Evolutionary conservation across 2,888 invertebrate species (phyloP), one percentile per base, ranked within the genome.

Genomic region (Tipula lateralis): DNA sequence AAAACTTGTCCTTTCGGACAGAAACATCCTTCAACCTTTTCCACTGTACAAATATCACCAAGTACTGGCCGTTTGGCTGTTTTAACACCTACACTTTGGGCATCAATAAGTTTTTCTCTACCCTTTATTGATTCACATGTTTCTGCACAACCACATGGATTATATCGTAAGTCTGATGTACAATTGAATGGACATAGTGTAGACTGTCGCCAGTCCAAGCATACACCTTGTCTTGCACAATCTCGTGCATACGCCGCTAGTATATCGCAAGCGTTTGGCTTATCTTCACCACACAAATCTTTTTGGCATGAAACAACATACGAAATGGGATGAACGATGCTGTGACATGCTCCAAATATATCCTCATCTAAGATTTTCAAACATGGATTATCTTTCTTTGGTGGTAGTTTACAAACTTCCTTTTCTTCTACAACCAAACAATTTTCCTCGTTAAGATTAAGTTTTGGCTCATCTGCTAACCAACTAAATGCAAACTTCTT

Each of bases 1-100:
- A 94, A 91, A 0, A 95, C 93, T 89, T 93, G 92, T 85, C 94
- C 95, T 84, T 92, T 90, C 0, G 96, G 95, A 90, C 97, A 97
- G 92, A 94, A 96, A 89, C 97, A 97, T 0, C 96, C 97, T 88
- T 96, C 97, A 0, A 92, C 91, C 0, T 90, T 89, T 12, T 89
- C 89, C 3, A 89, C 89, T 30, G 89, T 87, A 86, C 94, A 94
- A 3, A 30, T 50, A 0, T 89, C 88, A 16, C 88, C 87, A 1
- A 86, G 86, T n/a, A 85, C 87, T 13, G 89, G 86, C 0, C 88
- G 88, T 50, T 87, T 88, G 1, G 88, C 85, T 0, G 87, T 84
- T 83, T 88, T 87, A 6, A 88, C 88, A 6, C 87, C 88, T 1
- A 89, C 86, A 85, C 87, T 88, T 16, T 89, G 87, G 0, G 88